phyloP scores from a whole-genome alignment of 2,888 invertebrate genomes.

The Eustalomyia histrio region DNA sequence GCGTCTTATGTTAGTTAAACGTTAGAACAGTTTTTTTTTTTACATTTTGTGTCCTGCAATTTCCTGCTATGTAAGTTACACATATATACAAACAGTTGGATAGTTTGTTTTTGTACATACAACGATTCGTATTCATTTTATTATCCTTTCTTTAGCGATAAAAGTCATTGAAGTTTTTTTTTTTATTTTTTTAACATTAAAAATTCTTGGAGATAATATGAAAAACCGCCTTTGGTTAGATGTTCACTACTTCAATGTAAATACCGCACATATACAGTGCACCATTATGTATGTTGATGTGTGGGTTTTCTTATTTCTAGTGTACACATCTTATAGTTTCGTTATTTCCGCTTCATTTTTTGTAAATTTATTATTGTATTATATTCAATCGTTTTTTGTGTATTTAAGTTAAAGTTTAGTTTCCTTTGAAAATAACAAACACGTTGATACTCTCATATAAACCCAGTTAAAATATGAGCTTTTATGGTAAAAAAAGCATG shows the following conservation, averaged over 20 bases:
- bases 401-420: background rate
- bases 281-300: background rate
- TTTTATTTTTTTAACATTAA: background rate
- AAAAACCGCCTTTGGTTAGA: background rate
- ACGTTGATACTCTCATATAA: slow-evolving; percentile 36
- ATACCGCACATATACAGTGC: background rate
- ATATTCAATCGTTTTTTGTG: slow-evolving; percentile 34
- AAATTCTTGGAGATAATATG: background rate
- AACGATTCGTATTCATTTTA: background rate
- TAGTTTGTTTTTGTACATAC: background rate
- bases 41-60: background rate
- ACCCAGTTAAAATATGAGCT: slow-evolving; percentile 51
- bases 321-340: slow-evolving; percentile 51
- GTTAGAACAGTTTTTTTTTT: slow-evolving; percentile 32
- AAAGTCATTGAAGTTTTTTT: slow-evolving; percentile 43
- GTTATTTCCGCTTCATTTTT: slow-evolving; percentile 65
- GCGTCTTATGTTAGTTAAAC: slow-evolving; percentile 52
- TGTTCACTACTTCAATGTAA: background rate
- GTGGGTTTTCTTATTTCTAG: too few species aligned
- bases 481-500: background rate
- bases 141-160: slow-evolving; percentile 50
- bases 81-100: background rate
- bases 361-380: slow-evolving; percentile 58
- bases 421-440: background rate
- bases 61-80: slow-evolving; percentile 4